Base-by-base conservation (phyloP, 2,113 vertebrate genomes). In the Boulengeromyrus knoepffleri region DNA sequence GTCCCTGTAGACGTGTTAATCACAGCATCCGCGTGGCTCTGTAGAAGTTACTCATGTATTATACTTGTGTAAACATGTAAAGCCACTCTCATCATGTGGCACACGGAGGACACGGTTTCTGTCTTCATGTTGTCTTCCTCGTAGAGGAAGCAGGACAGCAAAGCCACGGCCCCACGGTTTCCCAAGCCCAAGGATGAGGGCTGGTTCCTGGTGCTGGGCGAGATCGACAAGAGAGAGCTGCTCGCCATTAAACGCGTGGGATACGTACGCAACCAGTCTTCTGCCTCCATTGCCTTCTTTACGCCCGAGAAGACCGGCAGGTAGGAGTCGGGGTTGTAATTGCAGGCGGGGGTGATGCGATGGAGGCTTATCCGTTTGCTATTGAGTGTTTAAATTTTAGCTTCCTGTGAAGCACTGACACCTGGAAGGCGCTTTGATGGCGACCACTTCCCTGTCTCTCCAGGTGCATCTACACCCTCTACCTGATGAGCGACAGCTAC, bases 401-500 rank as follows among this genome's bases (percentile, higher is more conserved):
- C 50, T 53, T 85, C 19, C 83, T 56, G 85, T 9, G 47, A 31
- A n/a, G n/a, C 12, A 15, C n/a, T 6, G 85, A 36, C n/a, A 87
- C 45, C 10, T 24, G 45, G 21, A 87, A 36, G 5, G 50, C 10
- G 27, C 15, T 87, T 31, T 53, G 50, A 53, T 52, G 50, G 13
- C 10, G 27, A 53, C 74, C 42, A 12, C 5, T 4, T 24, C n/a
- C 31, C 56, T 31, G 53, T n/a, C 88, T n/a, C 49, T 89, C 27
- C 92, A 99, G 99, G 93, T 99, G 95, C 74, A 98, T 99, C 93
- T 99, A 99, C 95, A 99, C 98, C 0, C 94, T 99, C 49, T 99
- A 99, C 95, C 91, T 99, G 93, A 97, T 99, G 96, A 99, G 98
- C 0, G 98, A 99, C 96, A 98, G 98, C 95, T 99, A 99, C 93